Evolutionary conservation across 2,797 vertebrate genomes (phyloP).

Genomic region (Anableps anableps): DNA sequence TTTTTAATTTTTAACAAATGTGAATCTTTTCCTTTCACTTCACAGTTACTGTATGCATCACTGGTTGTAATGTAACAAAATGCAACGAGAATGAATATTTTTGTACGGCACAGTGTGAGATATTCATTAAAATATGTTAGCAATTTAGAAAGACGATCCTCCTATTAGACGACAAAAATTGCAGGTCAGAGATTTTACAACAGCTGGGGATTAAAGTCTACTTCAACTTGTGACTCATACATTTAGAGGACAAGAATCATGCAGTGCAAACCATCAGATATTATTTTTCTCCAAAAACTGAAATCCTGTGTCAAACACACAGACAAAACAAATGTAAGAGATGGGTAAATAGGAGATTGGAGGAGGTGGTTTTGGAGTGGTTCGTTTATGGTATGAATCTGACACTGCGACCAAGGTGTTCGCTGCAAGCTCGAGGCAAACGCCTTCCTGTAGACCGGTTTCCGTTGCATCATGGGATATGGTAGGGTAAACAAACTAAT

Average conservation of each 20-base stretch:
- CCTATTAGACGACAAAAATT: neutral
- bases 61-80: neutral
- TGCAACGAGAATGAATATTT: neutral
- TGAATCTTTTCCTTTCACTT: neutral
- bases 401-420: neutral
- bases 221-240: conserved; percentile 10
- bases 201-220: conserved; percentile 41
- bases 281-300: neutral
- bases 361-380: neutral
- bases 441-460: neutral
- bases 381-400: neutral
- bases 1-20: neutral
- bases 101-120: neutral
- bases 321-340: neutral
- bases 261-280: neutral
- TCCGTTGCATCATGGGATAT: neutral
- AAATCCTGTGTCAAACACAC: conserved; percentile 2
- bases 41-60: neutral
- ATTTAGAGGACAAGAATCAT: neutral
- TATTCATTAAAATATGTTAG: neutral
- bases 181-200: conserved; percentile 26
- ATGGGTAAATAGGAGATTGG: too few species aligned
- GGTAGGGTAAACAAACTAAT: neutral
- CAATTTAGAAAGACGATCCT: neutral
- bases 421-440: neutral